A percentile compares a stretch with the other conserved stretches of the same genome.
phyloP scores from a whole-genome alignment of 2,797 vertebrate genomes.

The Xenops minutus region DNA sequence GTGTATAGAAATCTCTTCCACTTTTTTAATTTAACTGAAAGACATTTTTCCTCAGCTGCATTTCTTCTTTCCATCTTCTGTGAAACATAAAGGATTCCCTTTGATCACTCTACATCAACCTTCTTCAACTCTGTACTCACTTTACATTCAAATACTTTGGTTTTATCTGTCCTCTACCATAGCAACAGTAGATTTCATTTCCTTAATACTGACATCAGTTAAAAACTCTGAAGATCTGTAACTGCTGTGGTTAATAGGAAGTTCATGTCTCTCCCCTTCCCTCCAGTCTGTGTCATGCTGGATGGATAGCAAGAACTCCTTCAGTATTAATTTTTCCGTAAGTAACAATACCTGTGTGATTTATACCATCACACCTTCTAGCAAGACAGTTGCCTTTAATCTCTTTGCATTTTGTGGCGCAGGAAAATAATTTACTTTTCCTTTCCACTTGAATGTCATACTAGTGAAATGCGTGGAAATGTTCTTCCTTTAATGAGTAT shows the following conservation, averaged over 20 bases:
- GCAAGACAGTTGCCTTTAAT: not conserved
- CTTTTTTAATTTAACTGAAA: not conserved
- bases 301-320: not conserved
- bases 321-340: not conserved
- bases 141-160: not conserved
- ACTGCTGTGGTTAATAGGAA: not conserved
- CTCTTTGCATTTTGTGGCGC: not conserved
- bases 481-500: not conserved
- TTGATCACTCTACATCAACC: constrained; percentile 35
- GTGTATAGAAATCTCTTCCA: not conserved
- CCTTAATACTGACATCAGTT: not conserved
- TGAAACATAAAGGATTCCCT: constrained; percentile 13
- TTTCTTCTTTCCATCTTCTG: not conserved
- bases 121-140: not conserved
- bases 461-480: not conserved
- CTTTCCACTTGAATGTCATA: not conserved
- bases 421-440: not conserved
- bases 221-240: not conserved
- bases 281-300: not conserved
- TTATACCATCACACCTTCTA: not conserved
- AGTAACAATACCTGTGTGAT: not conserved
- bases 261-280: not conserved
- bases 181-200: not conserved
- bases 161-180: not conserved
- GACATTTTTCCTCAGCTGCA: not conserved